These are phyloP conservation scores for Bungarus multicinctus DNA, from an alignment of 2,113 vertebrate genomes.

Conservation along the genomic window DNA sequence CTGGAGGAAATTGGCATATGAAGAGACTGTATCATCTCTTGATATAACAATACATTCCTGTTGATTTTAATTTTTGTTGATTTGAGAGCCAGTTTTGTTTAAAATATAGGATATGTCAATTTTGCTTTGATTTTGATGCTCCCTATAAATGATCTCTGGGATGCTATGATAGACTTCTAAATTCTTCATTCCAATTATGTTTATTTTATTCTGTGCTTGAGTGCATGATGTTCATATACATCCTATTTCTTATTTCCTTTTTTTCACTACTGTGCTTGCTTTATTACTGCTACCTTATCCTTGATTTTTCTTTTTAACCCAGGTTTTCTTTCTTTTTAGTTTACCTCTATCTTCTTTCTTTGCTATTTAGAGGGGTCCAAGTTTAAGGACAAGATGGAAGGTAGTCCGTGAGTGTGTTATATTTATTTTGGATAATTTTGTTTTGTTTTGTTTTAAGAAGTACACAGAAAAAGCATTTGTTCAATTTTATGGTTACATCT, in stretches of 20 bases:
- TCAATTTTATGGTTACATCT: neutral
- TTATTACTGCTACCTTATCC: constrained; percentile 42
- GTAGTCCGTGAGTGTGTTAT: constrained; percentile 64
- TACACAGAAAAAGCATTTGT: constrained; percentile 9
- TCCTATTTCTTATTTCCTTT: neutral
- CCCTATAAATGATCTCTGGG: neutral
- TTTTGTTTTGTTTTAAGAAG: constrained; percentile 24
- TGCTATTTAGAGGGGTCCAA: constrained; percentile 64
- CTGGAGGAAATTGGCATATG: neutral
- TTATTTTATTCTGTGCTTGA: constrained; percentile 7
- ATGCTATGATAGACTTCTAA: neutral
- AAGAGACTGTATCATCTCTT: neutral
- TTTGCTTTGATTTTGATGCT: neutral
- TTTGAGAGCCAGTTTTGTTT: neutral
- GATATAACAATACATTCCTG: neutral
- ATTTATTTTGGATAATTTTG: constrained; percentile 30
- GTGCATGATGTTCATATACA: neutral
- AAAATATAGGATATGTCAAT: neutral
- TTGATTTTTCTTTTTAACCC: constrained; percentile 59
- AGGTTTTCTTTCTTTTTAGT: constrained; percentile 68
- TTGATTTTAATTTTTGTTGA: neutral
- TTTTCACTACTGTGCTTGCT: constrained; percentile 17
- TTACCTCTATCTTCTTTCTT: constrained; percentile 63
- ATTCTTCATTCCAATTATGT: neutral
- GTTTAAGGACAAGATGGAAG: constrained; percentile 67